Conservation (phyloP, 2,113 vertebrate species). For the Rhinichthys klamathensis region DNA sequence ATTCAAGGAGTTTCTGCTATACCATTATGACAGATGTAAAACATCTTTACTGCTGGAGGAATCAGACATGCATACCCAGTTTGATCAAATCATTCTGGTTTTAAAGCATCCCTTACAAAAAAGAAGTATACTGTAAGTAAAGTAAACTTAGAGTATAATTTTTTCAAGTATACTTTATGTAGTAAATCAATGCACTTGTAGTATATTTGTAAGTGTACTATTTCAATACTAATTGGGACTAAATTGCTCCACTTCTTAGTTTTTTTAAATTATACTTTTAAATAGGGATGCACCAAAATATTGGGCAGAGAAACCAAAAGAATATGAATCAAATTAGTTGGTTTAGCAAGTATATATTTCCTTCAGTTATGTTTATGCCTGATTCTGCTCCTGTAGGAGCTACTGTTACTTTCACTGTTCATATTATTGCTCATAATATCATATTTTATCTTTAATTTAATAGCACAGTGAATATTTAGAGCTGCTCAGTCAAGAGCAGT, state of each 20-base stretch:
- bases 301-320: too few relatives aligned
- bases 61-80: not conserved
- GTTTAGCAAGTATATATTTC: too few relatives aligned
- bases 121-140: not conserved
- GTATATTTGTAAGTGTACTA: not conserved
- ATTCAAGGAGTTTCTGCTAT: not conserved
- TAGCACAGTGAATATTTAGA: too few relatives aligned
- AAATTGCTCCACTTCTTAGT: not conserved
- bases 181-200: not conserved
- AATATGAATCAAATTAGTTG: too few relatives aligned
- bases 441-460: too few relatives aligned
- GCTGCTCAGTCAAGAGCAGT: too few relatives aligned
- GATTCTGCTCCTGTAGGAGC: too few relatives aligned
- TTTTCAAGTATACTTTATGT: not conserved
- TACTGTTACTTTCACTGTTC: too few relatives aligned
- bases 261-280: not conserved
- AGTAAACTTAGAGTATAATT: not conserved
- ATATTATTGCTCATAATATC: too few relatives aligned
- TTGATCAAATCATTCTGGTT: not conserved
- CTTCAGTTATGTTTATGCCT: too few relatives aligned
- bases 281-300: too few relatives aligned
- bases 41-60: conserved; percentile 8
- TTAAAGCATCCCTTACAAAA: not conserved
- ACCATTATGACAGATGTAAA: not conserved
- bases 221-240: not conserved